Percentiles rank a stretch among this genome's conserved stretches.
Evolutionary conservation across 2,113 vertebrate species (phyloP).

Genomic region (Indicator indicator): DNA sequence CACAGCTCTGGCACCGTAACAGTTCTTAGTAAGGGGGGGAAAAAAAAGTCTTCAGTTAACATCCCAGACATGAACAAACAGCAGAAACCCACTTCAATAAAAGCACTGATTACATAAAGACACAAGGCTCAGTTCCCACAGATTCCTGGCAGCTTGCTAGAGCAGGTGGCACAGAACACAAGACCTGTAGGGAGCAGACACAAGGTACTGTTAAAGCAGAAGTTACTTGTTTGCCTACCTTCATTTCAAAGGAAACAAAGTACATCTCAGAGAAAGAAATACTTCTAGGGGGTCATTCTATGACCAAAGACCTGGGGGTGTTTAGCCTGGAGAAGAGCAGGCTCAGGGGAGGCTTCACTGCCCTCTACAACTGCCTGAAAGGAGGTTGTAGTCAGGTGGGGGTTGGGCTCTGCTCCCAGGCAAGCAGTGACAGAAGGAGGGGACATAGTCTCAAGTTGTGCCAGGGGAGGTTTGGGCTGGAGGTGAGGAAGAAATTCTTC

Average conservation of each 20-base stretch:
- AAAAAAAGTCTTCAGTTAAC: neutral
- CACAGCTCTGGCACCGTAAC: neutral
- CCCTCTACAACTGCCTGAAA: no score
- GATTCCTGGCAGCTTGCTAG: neutral
- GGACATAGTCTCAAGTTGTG: no score
- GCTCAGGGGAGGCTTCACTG: no score
- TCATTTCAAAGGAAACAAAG: neutral
- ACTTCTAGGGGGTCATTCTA: neutral
- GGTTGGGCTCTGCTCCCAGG: no score
- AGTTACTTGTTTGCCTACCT: neutral
- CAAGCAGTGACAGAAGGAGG: no score
- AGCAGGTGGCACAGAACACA: neutral
- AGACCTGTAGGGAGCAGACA: neutral
- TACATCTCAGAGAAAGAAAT: neutral
- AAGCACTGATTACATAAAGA: neutral
- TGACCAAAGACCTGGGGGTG: neutral
- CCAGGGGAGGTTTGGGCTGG: no score
- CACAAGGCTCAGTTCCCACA: neutral
- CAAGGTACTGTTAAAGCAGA: neutral
- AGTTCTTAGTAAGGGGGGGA: neutral
- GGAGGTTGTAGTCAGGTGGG: no score
- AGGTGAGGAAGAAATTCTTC: no score
- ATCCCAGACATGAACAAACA: neutral
- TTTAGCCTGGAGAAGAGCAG: no score
- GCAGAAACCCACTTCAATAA: neutral